Evolutionary conservation across 2,888 invertebrate species (phyloP).

Genomic region (Julus scandinavius): DNA sequence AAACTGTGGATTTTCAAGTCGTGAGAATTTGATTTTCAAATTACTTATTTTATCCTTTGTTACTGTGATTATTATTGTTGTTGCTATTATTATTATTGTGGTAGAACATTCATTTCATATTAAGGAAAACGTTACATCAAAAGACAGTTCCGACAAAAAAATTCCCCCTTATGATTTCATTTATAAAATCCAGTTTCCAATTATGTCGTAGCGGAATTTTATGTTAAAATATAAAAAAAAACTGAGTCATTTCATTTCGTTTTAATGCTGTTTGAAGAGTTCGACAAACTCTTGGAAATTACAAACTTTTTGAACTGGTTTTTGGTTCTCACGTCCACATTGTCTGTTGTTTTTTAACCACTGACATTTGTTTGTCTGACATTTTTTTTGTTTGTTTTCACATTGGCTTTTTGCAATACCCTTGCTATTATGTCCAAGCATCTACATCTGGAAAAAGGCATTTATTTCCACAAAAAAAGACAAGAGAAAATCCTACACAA

Average conservation of each 20-base stretch:
- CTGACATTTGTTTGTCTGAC: conserved; percentile 24
- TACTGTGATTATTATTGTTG: not conserved
- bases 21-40: not conserved
- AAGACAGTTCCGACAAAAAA: not conserved
- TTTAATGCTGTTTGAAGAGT: not conserved
- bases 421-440: not conserved
- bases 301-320: conserved; percentile 5
- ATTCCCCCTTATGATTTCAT: not conserved
- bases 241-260: conserved; percentile 1
- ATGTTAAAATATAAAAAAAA: not conserved
- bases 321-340: conserved; percentile 30
- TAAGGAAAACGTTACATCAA: not conserved
- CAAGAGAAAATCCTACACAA: not conserved
- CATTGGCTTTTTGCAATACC: not conserved
- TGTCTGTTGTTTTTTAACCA: not conserved
- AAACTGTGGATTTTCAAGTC: not conserved
- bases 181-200: conserved; percentile 4
- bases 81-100: not conserved
- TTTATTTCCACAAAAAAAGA: not conserved
- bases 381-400: conserved; percentile 8
- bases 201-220: not conserved
- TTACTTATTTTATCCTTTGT: not conserved
- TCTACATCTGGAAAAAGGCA: not conserved
- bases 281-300: conserved; percentile 20
- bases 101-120: not conserved